phyloP scores from a whole-genome alignment of 2,888 invertebrate genomes.

The Chymomyza caudatula region DNA sequence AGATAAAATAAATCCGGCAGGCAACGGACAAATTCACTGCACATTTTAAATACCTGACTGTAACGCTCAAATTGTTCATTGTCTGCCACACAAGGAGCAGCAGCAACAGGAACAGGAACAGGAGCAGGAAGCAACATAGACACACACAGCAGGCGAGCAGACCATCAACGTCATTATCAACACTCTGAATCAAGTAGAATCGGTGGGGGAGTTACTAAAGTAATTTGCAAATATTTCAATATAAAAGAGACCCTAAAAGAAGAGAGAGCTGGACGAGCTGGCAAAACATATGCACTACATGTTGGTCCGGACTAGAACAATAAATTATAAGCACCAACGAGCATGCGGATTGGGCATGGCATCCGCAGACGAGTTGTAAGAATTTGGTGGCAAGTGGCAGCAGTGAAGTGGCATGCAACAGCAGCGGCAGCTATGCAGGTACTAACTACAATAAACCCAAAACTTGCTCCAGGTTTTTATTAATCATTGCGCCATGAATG shows the following conservation, averaged over 20 bases:
- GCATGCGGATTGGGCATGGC: not conserved
- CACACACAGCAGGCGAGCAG: not conserved
- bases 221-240: slow-evolving; percentile 72
- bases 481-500: slow-evolving; percentile 40
- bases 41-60: slow-evolving; percentile 65
- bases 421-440: not conserved
- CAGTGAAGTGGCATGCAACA: not conserved
- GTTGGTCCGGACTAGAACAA: slow-evolving; percentile 44
- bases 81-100: slow-evolving; percentile 21
- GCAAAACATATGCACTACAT: slow-evolving; percentile 40
- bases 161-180: slow-evolving; percentile 46
- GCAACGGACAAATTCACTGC: slow-evolving; percentile 43
- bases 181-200: slow-evolving; percentile 18
- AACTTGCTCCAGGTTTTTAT: slow-evolving; percentile 38
- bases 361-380: not conserved
- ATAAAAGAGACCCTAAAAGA: slow-evolving; percentile 15
- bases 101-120: not conserved
- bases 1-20: slow-evolving; percentile 28
- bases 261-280: not conserved
- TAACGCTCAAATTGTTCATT: slow-evolving; percentile 51
- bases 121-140: not conserved
- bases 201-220: slow-evolving; percentile 20
- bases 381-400: not conserved
- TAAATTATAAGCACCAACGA: slow-evolving; percentile 47
- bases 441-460: slow-evolving; percentile 20